phyloP scores from a whole-genome alignment of 2,888 invertebrate genomes.

The Alviniconcha strummeri region DNA sequence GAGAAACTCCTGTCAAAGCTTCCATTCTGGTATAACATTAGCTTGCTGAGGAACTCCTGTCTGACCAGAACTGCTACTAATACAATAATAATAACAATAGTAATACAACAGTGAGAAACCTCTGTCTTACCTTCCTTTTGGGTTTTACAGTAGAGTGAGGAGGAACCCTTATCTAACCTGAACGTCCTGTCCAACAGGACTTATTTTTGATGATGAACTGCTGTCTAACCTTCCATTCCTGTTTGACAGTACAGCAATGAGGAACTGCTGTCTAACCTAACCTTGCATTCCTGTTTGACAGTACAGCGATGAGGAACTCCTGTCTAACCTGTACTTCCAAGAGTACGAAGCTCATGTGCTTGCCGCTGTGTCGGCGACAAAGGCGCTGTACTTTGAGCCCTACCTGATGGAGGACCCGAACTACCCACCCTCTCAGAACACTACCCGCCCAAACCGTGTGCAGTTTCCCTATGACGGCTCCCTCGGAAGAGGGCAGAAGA shows the following conservation, averaged over 20 bases:
- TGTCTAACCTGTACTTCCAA: conserved; percentile 45
- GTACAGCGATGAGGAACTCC: conserved; percentile 38
- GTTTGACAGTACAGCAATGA: conserved; percentile 37
- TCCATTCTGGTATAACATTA: no score
- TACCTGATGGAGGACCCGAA: conserved; percentile 53
- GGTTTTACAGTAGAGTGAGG: no score
- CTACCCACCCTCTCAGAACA: conserved; percentile 54
- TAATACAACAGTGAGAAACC: not conserved
- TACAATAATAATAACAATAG: not conserved
- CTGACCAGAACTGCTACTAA: not conserved
- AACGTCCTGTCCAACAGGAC: no score
- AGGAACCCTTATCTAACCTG: no score
- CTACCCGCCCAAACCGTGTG: not conserved
- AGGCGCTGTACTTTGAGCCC: conserved; percentile 62
- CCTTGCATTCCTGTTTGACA: conserved; percentile 33
- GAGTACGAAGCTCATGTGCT: conserved; percentile 62
- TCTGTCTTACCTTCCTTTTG: not conserved
- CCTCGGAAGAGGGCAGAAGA: not conserved
- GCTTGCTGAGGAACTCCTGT: no score
- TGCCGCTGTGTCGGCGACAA: conserved; percentile 60
- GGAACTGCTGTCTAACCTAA: conserved; percentile 41
- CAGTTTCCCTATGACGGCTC: not conserved
- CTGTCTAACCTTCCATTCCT: no score
- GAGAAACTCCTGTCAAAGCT: no score
- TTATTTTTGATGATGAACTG: no score